Evolutionary conservation across 64 coral and sea anemone genomes (phyloP).

Genomic region (Cladopsammia gracilis): DNA sequence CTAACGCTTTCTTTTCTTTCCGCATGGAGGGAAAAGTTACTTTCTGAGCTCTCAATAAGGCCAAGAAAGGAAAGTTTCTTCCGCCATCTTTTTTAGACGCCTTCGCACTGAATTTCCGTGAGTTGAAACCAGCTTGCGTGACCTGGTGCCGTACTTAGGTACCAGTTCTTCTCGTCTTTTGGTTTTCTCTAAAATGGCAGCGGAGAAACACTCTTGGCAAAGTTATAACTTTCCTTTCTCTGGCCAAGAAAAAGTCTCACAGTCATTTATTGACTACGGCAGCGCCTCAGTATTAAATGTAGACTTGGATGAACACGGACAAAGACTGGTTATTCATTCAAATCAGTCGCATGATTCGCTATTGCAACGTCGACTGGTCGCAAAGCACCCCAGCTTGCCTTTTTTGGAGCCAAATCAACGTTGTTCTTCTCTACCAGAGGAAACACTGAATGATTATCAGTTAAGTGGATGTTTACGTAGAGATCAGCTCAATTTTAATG

Average conservation of each 20-base stretch:
- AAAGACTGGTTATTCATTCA: background rate
- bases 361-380: background rate
- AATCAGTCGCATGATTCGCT: constrained; percentile 3
- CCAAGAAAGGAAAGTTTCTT: background rate
- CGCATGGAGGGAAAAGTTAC: constrained; percentile 28
- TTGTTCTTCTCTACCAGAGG: background rate
- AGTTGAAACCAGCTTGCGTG: constrained; percentile 15
- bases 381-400: constrained; percentile 15
- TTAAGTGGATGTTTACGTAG: background rate
- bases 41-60: background rate
- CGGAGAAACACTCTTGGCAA: background rate
- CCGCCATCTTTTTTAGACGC: constrained; percentile 47
- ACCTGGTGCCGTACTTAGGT: constrained; percentile 29
- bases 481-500: background rate
- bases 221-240: constrained; percentile 61
- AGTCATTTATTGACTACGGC: constrained; percentile 69
- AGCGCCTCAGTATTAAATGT: constrained; percentile 53
- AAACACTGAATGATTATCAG: background rate
- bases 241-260: constrained; percentile 13
- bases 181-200: constrained; percentile 3
- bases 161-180: background rate
- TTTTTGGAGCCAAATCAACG: background rate
- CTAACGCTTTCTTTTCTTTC: constrained; percentile 26
- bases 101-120: constrained; percentile 39
- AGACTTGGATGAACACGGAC: constrained; percentile 6